Evolutionary conservation across 2,888 invertebrate species (phyloP).

Genomic region (Andrena trimmerana): DNA sequence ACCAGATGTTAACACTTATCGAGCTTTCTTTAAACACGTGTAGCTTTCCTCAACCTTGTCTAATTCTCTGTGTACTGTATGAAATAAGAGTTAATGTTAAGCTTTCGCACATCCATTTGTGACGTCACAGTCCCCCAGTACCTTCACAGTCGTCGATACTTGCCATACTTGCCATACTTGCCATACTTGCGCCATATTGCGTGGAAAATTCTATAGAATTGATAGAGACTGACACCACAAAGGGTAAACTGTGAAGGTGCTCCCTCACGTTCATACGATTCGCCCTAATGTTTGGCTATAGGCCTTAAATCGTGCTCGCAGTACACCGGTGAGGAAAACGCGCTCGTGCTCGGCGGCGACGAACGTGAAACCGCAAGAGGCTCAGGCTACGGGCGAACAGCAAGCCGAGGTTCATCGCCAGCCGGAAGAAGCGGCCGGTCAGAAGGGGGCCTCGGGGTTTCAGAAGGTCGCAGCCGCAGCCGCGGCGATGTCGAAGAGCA

Average conservation of each 20-base stretch:
- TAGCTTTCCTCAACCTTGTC: too few relatives aligned
- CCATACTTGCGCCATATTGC: neutral
- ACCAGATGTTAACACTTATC: constrained; percentile 37
- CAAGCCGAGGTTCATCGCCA: constrained; percentile 60
- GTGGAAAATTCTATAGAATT: too few relatives aligned
- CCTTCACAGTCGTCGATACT: constrained; percentile 73
- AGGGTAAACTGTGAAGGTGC: constrained; percentile 80
- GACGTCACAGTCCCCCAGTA: constrained; percentile 67
- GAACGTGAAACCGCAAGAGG: constrained; percentile 76
- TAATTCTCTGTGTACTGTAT: too few relatives aligned
- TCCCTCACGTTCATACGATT: constrained; percentile 83
- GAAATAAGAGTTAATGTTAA: constrained; percentile 14
- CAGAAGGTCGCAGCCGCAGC: constrained; percentile 48
- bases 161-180: neutral
- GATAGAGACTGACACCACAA: constrained; percentile 32
- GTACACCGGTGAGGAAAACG: constrained; percentile 82
- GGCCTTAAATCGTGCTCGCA: constrained; percentile 85
- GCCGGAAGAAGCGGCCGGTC: constrained; percentile 54
- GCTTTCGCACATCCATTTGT: constrained; percentile 63
- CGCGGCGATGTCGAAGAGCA: constrained; percentile 60
- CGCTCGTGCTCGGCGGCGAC: constrained; percentile 80
- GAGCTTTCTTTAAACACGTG: too few relatives aligned
- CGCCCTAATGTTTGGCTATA: constrained; percentile 85
- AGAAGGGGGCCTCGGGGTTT: constrained; percentile 65
- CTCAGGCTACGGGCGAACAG: constrained; percentile 52